A percentile compares a stretch with the other conserved stretches of the same genome.
Evolutionary conservation across 2,797 vertebrate genomes (phyloP).

Genomic region (Lophotriccus pileatus): DNA sequence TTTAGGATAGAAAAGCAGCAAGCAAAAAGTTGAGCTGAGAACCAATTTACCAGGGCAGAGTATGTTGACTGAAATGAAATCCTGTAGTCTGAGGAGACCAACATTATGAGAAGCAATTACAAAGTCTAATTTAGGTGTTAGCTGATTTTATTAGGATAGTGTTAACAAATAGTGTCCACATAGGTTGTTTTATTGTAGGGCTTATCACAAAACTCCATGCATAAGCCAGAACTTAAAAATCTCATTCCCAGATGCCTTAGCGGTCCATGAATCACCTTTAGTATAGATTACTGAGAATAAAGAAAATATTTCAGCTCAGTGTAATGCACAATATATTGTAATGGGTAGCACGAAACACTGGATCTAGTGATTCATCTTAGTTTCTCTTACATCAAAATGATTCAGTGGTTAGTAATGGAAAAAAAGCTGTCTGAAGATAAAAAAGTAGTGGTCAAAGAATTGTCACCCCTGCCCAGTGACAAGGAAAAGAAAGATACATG

Average conservation of each 20-base stretch:
- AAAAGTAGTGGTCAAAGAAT: neutral
- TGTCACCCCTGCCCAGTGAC: neutral
- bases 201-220: neutral
- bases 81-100: neutral
- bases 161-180: neutral
- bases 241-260: neutral
- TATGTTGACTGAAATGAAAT: neutral
- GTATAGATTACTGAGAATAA: neutral
- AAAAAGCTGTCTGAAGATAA: neutral
- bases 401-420: neutral
- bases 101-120: neutral
- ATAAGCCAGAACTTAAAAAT: neutral
- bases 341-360: neutral
- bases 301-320: neutral
- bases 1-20: neutral
- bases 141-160: constrained; percentile 3
- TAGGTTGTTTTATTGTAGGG: neutral
- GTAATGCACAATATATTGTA: neutral
- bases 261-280: neutral
- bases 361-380: neutral
- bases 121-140: constrained; percentile 14
- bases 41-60: neutral
- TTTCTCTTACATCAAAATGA: neutral
- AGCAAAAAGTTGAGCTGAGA: neutral
- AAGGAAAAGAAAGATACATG: neutral